A percentile compares a stretch with the other conserved stretches of the same genome.
Conservation (phyloP, 1,140 invertebrate species). For the Drosophila watanabei region DNA sequence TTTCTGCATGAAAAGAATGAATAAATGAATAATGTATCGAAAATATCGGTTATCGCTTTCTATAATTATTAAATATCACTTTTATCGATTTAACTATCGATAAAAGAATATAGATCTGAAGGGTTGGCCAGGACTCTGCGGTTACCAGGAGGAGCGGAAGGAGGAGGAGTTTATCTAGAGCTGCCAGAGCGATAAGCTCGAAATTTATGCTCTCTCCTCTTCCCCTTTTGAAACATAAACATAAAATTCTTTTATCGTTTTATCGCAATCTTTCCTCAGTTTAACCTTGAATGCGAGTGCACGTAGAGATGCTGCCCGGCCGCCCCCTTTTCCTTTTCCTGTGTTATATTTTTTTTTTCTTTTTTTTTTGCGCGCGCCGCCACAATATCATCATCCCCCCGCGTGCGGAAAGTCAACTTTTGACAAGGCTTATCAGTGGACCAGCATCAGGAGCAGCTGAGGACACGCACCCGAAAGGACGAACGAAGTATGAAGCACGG, state of each 20-base stretch:
- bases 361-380: constrained; percentile 9
- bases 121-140: constrained; percentile 22
- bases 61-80: constrained; percentile 26
- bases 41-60: background rate
- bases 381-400: constrained; percentile 18
- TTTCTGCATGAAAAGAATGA: background rate
- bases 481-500: constrained; percentile 9
- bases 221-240: constrained; percentile 32
- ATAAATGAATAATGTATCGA: background rate
- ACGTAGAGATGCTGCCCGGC: constrained; percentile 37
- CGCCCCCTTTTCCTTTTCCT: constrained; percentile 1
- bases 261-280: constrained; percentile 66
- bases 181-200: constrained; percentile 55
- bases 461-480: constrained; percentile 36
- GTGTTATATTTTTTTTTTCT: background rate
- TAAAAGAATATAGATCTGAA: background rate
- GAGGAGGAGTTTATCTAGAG: constrained; percentile 25
- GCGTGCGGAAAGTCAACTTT: constrained; percentile 53
- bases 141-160: constrained; percentile 2
- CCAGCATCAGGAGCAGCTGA: constrained; percentile 52
- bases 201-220: constrained; percentile 33
- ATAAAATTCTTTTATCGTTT: constrained; percentile 50
- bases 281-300: constrained; percentile 80
- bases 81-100: constrained; percentile 23
- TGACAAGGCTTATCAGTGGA: constrained; percentile 61